Conservation (phyloP, 2,888 invertebrate genomes). For the Mesopsocus fuscifrons region DNA sequence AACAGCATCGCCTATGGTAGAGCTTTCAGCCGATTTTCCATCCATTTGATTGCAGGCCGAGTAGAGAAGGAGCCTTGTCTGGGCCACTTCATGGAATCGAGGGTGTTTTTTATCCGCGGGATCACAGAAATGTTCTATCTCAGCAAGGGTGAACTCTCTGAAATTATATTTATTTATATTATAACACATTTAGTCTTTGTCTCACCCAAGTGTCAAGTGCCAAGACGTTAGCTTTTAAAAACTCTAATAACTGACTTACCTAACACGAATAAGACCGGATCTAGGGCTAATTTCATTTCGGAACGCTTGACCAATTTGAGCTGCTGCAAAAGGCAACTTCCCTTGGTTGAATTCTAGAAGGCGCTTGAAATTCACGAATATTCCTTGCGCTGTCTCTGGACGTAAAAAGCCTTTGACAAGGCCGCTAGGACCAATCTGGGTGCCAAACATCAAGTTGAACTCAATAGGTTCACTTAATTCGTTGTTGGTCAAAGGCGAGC, state of each 20-base stretch:
- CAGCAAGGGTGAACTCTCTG: conserved; percentile 98
- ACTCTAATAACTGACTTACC: conserved; percentile 23
- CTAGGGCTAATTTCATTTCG: conserved; percentile 98
- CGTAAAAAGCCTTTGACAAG: conserved; percentile 83
- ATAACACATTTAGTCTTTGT: background rate
- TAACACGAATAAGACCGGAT: conserved; percentile 80
- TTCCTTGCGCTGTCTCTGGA: conserved; percentile 98
- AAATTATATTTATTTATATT: conserved; percentile 10
- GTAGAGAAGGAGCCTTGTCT: conserved; percentile 64
- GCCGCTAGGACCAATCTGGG: conserved; percentile 94
- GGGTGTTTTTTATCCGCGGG: conserved; percentile 70
- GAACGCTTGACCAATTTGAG: conserved; percentile 96
- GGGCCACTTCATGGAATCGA: conserved; percentile 63
- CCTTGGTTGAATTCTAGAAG: conserved; percentile 95
- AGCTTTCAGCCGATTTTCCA: conserved; percentile 63
- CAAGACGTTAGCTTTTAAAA: conserved; percentile 6
- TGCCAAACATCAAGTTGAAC: conserved; percentile 98
- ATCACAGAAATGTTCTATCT: conserved; percentile 99
- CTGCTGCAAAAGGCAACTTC: conserved; percentile 89
- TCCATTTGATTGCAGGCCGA: conserved; percentile 97
- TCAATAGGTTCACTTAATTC: conserved; percentile 90
- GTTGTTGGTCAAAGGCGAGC: conserved; percentile 88
- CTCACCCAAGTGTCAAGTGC: background rate
- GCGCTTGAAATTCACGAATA: conserved; percentile 98
- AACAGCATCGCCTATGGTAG: conserved; percentile 80